Base-by-base conservation (phyloP, 2,888 invertebrate genomes). In the Troides aeacus region DNA sequence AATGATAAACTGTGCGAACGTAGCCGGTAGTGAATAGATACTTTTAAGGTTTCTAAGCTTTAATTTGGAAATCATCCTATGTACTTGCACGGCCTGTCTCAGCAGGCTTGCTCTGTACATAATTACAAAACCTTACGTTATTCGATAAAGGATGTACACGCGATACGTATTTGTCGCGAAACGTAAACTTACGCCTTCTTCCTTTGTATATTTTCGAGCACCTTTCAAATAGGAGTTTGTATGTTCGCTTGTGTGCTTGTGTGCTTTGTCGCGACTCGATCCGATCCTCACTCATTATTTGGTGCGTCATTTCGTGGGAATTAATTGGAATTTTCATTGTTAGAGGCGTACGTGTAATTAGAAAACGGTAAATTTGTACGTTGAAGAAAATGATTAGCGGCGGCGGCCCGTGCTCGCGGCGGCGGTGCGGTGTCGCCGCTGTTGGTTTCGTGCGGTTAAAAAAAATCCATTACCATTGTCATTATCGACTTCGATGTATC, bases 271-370 rank as follows among this genome's bases (percentile, higher is more conserved):
- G 75, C 78, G 78, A 79, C 80, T 81, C 82, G 58, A 42, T 56
- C 62, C 62, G 65, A 63, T 50, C 56, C 62, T 58, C 39, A 68
- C 66, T 70, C 70, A 82, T 85, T 83, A 82, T 88, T 86, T 86
- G 82, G 85, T 85, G 81, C 81, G 76, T 76, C 79, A 79, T 82
- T 82, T 82, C 78, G 80, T 76, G 77, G 80, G 81, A 87, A 87
- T 85, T 87, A 88, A 89, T 89, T 88, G 86, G 82, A 88, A 85
- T 87, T 87, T 85, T 84, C 85, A 85, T 86, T 89, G 85, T 88
- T 81, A 82, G 80, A 76, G 80, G 83, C 81, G 82, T 84, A 85
- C 82, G 83, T 88, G 85, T 88, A 86, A 88, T 88, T 87, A 84
- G 84, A 87, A 86, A 82, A 80, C 76, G 81, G 75, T 76, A 79